Conservation (phyloP, 2,797 vertebrate species). For the Cirrhinus molitorella region DNA sequence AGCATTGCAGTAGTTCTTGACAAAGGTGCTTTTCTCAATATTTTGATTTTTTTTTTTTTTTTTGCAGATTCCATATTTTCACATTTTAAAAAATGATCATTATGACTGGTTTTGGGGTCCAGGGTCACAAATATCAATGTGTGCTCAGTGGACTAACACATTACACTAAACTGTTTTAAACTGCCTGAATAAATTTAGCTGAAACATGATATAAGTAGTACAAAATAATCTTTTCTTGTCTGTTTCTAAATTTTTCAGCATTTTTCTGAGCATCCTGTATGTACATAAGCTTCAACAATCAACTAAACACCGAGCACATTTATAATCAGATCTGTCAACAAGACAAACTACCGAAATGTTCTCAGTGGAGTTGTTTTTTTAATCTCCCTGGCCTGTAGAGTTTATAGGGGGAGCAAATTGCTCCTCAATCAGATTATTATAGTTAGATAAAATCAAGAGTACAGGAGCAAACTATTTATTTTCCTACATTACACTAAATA, state of each 20-base stretch:
- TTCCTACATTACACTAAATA: slow-evolving; percentile 4
- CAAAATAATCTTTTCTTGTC: not conserved
- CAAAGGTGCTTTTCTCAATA: no score
- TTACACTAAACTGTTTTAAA: no score
- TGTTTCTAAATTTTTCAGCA: not conserved
- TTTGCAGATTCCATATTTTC: no score
- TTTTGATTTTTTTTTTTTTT: no score
- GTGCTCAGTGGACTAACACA: not conserved
- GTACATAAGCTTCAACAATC: not conserved
- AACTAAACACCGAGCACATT: not conserved
- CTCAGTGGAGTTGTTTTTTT: not conserved
- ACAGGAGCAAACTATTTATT: not conserved
- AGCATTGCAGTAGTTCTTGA: no score
- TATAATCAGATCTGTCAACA: slow-evolving; percentile 16
- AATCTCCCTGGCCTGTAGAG: not conserved
- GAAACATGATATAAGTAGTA: not conserved
- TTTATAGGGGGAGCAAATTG: not conserved
- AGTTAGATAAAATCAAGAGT: slow-evolving; percentile 24
- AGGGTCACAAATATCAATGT: not conserved
- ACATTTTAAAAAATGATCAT: no score
- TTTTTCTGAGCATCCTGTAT: not conserved
- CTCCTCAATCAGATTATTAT: slow-evolving; percentile 18
- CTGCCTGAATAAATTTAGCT: no score
- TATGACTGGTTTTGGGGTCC: no score
- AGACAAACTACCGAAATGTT: slow-evolving; percentile 13